Percentiles rank a stretch among this genome's conserved stretches.
phyloP scores from a whole-genome alignment of 2,888 invertebrate species.

The Furcula furcula region DNA sequence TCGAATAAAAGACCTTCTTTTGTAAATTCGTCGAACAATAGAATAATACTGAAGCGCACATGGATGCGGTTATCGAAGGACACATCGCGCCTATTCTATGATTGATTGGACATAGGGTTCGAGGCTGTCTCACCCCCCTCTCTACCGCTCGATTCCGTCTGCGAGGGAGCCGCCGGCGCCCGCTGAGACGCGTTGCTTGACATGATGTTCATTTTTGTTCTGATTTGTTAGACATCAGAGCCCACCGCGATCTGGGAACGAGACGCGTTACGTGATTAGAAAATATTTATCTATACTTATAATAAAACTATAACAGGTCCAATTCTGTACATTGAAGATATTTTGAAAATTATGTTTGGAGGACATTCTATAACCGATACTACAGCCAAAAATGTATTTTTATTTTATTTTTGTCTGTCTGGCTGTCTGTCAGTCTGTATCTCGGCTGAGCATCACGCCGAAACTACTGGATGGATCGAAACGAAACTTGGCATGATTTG shows the following conservation, averaged over 20 bases:
- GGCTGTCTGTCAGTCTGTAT: too few relatives aligned
- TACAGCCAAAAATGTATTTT: too few relatives aligned
- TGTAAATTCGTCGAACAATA: too few relatives aligned
- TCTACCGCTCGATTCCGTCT: slow-evolving; percentile 3
- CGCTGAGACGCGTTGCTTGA: slow-evolving; percentile 58
- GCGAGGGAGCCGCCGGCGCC: slow-evolving; percentile 33
- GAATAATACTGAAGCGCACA: slow-evolving; percentile 31
- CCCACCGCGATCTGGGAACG: slow-evolving; percentile 34
- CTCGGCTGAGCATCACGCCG: too few relatives aligned
- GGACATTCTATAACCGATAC: too few relatives aligned
- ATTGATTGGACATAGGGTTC: slow-evolving; percentile 53
- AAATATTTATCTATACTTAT: slow-evolving; percentile 40
- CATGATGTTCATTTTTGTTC: slow-evolving; percentile 67
- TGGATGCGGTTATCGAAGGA: slow-evolving; percentile 36
- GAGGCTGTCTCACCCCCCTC: slow-evolving; percentile 15
- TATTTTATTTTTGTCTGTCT: too few relatives aligned
- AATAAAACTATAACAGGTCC: too few relatives aligned
- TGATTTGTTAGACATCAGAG: slow-evolving; percentile 59
- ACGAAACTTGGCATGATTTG: too few relatives aligned
- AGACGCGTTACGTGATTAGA: slow-evolving; percentile 53
- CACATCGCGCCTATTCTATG: slow-evolving; percentile 47
- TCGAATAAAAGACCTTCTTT: too few relatives aligned
- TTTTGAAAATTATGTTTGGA: too few relatives aligned
- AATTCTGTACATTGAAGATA: too few relatives aligned
- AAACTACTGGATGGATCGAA: too few relatives aligned